Percentiles rank a stretch among this genome's conserved stretches.
Conservation (phyloP, 2,888 invertebrate genomes). For the Epistrophe grossulariae region DNA sequence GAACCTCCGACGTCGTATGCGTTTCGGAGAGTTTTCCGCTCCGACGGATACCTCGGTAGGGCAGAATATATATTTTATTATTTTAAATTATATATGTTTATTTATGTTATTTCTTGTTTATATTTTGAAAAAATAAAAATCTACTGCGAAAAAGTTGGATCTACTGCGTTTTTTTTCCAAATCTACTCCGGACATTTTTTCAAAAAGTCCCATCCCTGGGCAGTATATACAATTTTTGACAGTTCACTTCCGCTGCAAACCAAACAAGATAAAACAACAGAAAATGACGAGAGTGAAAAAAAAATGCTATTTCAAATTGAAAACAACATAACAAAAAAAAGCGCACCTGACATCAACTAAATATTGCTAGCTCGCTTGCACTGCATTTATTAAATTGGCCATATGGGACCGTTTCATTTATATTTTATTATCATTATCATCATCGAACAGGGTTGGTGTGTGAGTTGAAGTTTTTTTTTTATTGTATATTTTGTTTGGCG, state of each 20-base stretch:
- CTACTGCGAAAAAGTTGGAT: no score
- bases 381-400: constrained; percentile 51
- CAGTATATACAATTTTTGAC: constrained; percentile 70
- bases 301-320: constrained; percentile 72
- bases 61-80: no score
- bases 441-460: constrained; percentile 69
- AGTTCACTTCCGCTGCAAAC: constrained; percentile 75
- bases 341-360: constrained; percentile 72
- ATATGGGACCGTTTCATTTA: constrained; percentile 65
- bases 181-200: no score
- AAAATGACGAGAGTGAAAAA: constrained; percentile 62
- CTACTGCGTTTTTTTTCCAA: no score
- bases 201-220: no score
- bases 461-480: constrained; percentile 42
- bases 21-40: no score
- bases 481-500: background rate
- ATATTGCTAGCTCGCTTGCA: constrained; percentile 53
- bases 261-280: constrained; percentile 76
- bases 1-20: no score
- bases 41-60: no score
- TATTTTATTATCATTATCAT: constrained; percentile 30
- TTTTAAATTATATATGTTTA: no score
- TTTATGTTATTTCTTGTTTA: no score
- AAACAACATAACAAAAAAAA: constrained; percentile 75
- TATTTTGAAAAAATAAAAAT: no score